Evolutionary conservation across 2,888 invertebrate species (phyloP), one percentile per base, ranked within the genome.

Genomic region (Luffia ferchaultella): DNA sequence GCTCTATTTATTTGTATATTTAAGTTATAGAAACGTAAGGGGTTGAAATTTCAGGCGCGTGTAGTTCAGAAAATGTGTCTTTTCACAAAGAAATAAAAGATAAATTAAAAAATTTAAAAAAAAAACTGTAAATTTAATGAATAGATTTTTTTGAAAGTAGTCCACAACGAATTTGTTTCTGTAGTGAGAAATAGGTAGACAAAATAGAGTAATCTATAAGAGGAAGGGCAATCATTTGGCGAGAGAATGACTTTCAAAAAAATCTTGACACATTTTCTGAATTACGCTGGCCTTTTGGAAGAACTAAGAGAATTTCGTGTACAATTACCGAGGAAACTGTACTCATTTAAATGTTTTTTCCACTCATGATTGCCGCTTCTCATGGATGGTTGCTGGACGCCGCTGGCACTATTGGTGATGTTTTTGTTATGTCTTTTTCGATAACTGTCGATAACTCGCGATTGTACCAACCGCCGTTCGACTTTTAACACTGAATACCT

Each of bases 31-130:
- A n/a, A n/a, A n/a, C n/a, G n/a, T n/a, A n/a, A n/a, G n/a, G n/a
- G n/a, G n/a, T n/a, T n/a, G n/a, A n/a, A n/a, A n/a, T n/a, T n/a
- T n/a, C n/a, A n/a, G n/a, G n/a, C n/a, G n/a, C n/a, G n/a, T n/a
- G 53, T 54, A 58, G 77, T 88, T 91, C 92, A 91, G 92, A 92
- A 92, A 92, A 92, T 92, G 91, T 92, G 92, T 83, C 82, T 83
- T 83, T 83, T 83, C 83, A 83, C 83, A 83, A 79, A 83, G 83
- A 83, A 83, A 90, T 90, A 89, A 87, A 84, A n/a, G 84, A 86
- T 74, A 83, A 83, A 80, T n/a, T n/a, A n/a, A n/a, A n/a, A n/a
- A n/a, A n/a, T n/a, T n/a, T n/a, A n/a, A n/a, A n/a, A 72, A 67
- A 54, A 64, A 70, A 70, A 66, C 65, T 62, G 54, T 52, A 58